Evolutionary conservation across 2,888 invertebrate genomes (phyloP).

Genomic region (Syritta pipiens): DNA sequence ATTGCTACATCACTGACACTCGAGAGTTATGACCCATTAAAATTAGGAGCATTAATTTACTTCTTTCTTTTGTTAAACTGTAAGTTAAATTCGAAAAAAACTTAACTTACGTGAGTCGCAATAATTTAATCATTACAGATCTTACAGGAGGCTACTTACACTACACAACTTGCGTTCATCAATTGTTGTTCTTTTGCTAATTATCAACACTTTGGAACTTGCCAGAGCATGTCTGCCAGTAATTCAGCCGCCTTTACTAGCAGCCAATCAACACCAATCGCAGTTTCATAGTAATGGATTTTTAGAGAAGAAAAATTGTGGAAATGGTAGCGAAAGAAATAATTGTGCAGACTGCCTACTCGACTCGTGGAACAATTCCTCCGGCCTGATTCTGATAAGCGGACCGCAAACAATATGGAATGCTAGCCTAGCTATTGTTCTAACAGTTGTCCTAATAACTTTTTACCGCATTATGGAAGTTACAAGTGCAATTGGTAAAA

Average conservation of each 20-base stretch:
- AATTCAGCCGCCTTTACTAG: conserved; percentile 41
- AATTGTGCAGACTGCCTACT: conserved; percentile 23
- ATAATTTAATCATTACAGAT: conserved; percentile 72
- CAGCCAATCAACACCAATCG: too few relatives aligned
- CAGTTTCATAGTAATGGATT: conserved; percentile 1
- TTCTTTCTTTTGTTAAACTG: too few relatives aligned
- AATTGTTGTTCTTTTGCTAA: conserved; percentile 74
- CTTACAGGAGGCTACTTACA: conserved; percentile 76
- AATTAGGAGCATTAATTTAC: too few relatives aligned
- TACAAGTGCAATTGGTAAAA: conserved; percentile 75
- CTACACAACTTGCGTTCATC: conserved; percentile 78
- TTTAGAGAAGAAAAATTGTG: conserved; percentile 7
- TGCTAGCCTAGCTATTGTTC: conserved; percentile 73
- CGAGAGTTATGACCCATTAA: too few relatives aligned
- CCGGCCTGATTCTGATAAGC: conserved; percentile 60
- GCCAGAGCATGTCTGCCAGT: conserved; percentile 75
- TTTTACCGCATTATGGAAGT: conserved; percentile 77
- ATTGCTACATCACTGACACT: too few relatives aligned
- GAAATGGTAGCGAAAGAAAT: conserved; percentile 52
- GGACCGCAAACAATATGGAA: conserved; percentile 74
- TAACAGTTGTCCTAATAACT: conserved; percentile 76
- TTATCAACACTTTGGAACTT: conserved; percentile 76
- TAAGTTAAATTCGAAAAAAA: too few relatives aligned
- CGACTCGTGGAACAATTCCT: conserved; percentile 1
- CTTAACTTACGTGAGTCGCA: too few relatives aligned